Percentiles rank a stretch among this genome's conserved stretches.
Conservation (phyloP, 2,113 vertebrate species). For the Catharus bicknelli region DNA sequence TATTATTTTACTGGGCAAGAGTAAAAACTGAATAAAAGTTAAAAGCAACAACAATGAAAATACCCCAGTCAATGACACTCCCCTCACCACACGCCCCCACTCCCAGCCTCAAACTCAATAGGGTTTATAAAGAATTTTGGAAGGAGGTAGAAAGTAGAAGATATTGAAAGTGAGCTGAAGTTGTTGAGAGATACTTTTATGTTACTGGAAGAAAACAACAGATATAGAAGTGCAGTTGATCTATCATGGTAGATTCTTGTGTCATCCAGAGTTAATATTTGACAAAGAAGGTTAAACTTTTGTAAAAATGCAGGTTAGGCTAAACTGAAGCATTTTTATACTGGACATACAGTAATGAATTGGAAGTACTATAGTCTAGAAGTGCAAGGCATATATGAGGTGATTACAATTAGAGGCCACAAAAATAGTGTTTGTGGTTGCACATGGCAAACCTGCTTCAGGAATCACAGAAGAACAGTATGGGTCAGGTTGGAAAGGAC, state of each 20-base stretch:
- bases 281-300: neutral
- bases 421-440: neutral
- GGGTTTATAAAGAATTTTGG: neutral
- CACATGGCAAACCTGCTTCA: neutral
- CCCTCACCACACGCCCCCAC: accelerated
- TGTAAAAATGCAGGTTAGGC: neutral
- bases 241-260: neutral
- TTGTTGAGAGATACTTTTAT: neutral
- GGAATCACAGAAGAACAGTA: neutral
- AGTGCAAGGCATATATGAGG: neutral
- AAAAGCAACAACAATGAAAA: neutral
- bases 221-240: neutral
- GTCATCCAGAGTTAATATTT: neutral
- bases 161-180: neutral
- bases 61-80: neutral
- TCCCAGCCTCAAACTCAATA: neutral
- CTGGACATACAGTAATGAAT: neutral
- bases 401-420: neutral
- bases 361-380: neutral
- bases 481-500: neutral
- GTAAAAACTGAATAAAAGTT: neutral
- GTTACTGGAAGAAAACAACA: neutral
- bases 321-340: neutral
- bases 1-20: neutral
- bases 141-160: neutral